Evolutionary conservation across 1,140 invertebrate species (phyloP), one percentile per base, ranked within the genome.

Genomic region (Sitobion miscanthi): DNA sequence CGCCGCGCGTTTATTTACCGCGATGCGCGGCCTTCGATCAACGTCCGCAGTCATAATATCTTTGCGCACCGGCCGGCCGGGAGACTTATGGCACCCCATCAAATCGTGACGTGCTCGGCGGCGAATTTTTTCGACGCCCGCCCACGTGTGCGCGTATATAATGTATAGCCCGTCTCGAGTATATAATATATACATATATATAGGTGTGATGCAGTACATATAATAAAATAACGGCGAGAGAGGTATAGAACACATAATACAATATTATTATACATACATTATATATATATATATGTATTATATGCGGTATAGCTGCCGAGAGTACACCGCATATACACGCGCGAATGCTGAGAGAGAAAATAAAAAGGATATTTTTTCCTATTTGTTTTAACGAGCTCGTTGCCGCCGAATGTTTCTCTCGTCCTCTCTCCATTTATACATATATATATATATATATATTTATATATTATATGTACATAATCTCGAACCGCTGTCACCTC

Each of bases 1-100:
- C n/a, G 90, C 90, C 88, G 57, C 82, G 82, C 91, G 91, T 93
- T 93, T 93, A 93, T 93, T 93, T 93, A 86, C 91, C 77, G 82
- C 91, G 91, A 93, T 86, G 91, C 82, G 45, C 49, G 82, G 91
- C 91, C 49, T 86, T 93, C 91, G 82, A 85, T 93, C 91, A 93
- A 93, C 91, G 91, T 93, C 91, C 91, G 91, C 91, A 86, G 91
- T 93, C 91, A 86, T 86, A 85, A 93, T 86, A 85, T 93, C 49
- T 93, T 86, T 49, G 62, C 91, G 23, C 82, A 83, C 82, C 82
- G 45, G 49, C 82, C 91, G 91, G 45, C 47, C 49, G 14, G 49
- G 35, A 93, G 91, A 93, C 91, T 93, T 93, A 93, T 93, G 82
- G 91, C 47, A 85, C 49, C 82, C 91, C 77, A 93, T 93, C 91